These are phyloP conservation scores for Hololepta plana DNA, from an alignment of 2,888 invertebrate species.

Conservation along the genomic window DNA sequence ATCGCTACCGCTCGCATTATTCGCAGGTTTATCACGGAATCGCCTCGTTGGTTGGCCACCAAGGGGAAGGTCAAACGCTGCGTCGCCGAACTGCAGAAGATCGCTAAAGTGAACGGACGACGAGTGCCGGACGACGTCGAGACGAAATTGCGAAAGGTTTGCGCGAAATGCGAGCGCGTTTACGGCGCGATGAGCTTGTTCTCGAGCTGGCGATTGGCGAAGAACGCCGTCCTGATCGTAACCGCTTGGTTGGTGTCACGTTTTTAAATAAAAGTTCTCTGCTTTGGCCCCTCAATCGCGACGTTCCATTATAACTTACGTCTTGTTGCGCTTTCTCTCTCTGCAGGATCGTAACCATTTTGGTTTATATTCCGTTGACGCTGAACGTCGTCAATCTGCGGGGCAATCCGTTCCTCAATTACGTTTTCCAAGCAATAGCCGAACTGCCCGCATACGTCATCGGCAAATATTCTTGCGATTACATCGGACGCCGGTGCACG, in stretches of 20 bases:
- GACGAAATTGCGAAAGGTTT: slow-evolving; percentile 9
- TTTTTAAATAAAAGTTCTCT: no score
- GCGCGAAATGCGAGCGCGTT: no score
- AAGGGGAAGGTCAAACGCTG: slow-evolving; percentile 30
- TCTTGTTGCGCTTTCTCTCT: no score
- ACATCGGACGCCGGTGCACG: slow-evolving; percentile 31
- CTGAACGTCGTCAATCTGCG: slow-evolving; percentile 32
- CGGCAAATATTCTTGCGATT: slow-evolving; percentile 32
- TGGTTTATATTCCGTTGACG: no score
- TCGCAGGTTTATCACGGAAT: slow-evolving; percentile 38
- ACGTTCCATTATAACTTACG: no score
- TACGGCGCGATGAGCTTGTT: no score
- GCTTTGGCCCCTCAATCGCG: no score
- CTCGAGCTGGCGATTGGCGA: no score
- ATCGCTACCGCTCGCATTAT: slow-evolving; percentile 3
- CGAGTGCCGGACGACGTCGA: slow-evolving; percentile 27
- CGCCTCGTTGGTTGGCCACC: slow-evolving; percentile 41
- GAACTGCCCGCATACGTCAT: slow-evolving; percentile 42
- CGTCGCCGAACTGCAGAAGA: slow-evolving; percentile 29
- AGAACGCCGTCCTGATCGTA: no score
- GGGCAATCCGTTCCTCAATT: slow-evolving; percentile 45
- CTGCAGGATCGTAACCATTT: no score
- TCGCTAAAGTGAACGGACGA: slow-evolving; percentile 35
- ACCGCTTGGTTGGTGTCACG: no score
- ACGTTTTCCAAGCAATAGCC: slow-evolving; percentile 38